Conservation (phyloP, 2,888 invertebrate species). For the Caenorhabditis sp. region DNA sequence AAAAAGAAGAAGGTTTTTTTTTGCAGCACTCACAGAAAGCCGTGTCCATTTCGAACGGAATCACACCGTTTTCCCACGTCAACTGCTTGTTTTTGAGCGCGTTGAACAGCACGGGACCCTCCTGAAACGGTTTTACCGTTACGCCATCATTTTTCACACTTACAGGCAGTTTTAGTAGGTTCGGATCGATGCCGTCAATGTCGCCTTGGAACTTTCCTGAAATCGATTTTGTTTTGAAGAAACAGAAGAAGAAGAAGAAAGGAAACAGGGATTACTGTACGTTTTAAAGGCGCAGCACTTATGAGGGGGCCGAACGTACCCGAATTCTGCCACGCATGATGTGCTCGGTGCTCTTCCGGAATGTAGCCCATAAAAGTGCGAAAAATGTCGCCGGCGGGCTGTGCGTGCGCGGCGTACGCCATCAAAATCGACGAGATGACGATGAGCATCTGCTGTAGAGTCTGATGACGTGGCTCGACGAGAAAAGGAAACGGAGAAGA, state of each 20-base stretch:
- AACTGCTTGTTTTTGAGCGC: constrained; percentile 77
- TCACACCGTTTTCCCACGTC: constrained; percentile 74
- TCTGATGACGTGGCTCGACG: not conserved
- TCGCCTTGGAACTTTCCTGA: constrained; percentile 79
- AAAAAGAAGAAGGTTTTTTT: too few relatives aligned
- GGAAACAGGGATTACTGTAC: not conserved
- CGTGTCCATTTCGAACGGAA: constrained; percentile 77
- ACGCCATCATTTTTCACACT: too few relatives aligned
- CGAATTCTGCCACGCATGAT: constrained; percentile 64
- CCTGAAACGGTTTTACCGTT: constrained; percentile 49
- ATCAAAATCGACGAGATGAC: not conserved
- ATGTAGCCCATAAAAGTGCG: constrained; percentile 46
- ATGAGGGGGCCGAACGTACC: constrained; percentile 17
- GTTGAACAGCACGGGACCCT: constrained; percentile 72
- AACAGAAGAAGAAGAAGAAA: not conserved
- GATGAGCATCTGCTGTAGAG: not conserved
- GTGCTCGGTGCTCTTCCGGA: constrained; percentile 44
- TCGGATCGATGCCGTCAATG: constrained; percentile 76
- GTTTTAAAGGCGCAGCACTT: not conserved
- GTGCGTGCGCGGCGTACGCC: not conserved
- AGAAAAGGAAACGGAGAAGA: not conserved
- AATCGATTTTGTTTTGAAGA: constrained; percentile 16
- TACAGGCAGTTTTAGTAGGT: constrained; percentile 66
- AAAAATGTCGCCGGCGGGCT: constrained; percentile 40
- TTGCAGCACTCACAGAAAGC: constrained; percentile 78